phyloP scores from a whole-genome alignment of 2,888 invertebrate species.

The Conistra vaccinii region DNA sequence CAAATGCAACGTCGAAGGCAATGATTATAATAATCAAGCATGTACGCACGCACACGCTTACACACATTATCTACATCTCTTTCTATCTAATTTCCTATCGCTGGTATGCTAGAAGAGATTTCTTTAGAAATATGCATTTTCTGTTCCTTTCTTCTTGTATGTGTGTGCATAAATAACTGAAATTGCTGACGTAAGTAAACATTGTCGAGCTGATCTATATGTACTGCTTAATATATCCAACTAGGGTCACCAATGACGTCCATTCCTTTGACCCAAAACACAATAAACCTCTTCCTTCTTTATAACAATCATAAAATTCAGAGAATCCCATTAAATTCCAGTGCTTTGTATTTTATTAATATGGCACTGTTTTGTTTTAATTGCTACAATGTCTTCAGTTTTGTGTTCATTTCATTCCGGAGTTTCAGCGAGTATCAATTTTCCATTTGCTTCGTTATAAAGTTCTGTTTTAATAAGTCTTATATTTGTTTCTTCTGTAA shows the following conservation, averaged over 20 bases:
- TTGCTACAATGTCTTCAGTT: slow-evolving; percentile 26
- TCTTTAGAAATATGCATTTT: too few species aligned
- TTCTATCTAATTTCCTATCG: too few species aligned
- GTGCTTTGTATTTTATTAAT: slow-evolving; percentile 45
- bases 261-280: neutral
- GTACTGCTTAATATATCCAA: neutral
- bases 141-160: neutral
- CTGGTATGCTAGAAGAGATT: too few species aligned
- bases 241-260: neutral
- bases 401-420: slow-evolving; percentile 47
- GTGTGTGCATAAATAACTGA: neutral
- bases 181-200: neutral
- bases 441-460: slow-evolving; percentile 19
- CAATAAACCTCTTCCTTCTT: slow-evolving; percentile 12
- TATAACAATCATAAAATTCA: slow-evolving; percentile 38
- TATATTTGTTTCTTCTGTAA: slow-evolving; percentile 12
- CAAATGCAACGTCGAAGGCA: neutral
- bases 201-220: neutral
- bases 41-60: too few species aligned
- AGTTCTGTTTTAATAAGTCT: slow-evolving; percentile 13
- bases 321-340: slow-evolving; percentile 29
- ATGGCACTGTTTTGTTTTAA: slow-evolving; percentile 50
- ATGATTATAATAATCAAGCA: too few species aligned
- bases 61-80: too few species aligned
- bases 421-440: slow-evolving; percentile 36